Conservation (phyloP, 2,797 vertebrate genomes). For the Melanogrammus aeglefinus region DNA sequence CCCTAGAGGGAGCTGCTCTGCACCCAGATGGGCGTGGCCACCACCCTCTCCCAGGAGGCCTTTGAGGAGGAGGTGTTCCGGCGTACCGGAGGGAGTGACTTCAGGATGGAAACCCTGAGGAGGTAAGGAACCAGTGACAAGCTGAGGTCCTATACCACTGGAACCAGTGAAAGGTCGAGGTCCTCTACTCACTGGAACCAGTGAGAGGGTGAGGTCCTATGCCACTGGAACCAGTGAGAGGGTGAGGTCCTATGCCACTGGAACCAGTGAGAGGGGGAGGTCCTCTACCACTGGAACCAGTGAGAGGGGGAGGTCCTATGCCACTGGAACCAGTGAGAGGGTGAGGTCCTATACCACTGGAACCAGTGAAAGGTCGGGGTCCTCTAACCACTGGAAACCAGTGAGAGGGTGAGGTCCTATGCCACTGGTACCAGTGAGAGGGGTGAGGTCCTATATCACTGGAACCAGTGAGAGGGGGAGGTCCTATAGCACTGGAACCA, state of each 20-base stretch:
- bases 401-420: background rate
- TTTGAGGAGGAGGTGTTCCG: constrained; percentile 79
- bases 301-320: background rate
- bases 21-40: constrained; percentile 77
- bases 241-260: background rate
- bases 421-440: constrained; percentile 3
- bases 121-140: constrained; percentile 68
- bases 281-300: background rate
- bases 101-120: constrained; percentile 79
- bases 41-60: constrained; percentile 55
- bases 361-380: background rate
- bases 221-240: constrained; percentile 9
- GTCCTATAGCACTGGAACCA: background rate
- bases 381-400: constrained; percentile 5
- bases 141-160: constrained; percentile 1
- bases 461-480: background rate
- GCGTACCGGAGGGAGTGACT: constrained; percentile 73
- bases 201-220: background rate
- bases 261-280: constrained; percentile 78
- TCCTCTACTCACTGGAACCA: background rate
- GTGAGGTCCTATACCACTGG: background rate
- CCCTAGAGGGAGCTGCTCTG: constrained; percentile 86
- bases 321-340: constrained; percentile 8
- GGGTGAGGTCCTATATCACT: background rate
- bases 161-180: background rate